Conservation (phyloP, 2,797 vertebrate genomes). For the Takifugu ocellatus region DNA sequence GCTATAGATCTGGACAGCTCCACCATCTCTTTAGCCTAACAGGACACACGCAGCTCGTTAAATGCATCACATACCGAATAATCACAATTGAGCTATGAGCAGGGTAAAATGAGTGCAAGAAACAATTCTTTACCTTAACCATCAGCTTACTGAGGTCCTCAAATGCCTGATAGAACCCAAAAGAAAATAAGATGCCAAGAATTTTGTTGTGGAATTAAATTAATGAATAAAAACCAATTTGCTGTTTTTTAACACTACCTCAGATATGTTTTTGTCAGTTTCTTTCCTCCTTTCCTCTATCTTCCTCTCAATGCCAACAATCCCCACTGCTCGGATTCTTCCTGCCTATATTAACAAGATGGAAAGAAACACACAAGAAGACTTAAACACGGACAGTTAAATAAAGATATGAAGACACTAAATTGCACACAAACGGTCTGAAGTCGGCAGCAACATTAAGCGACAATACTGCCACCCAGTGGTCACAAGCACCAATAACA, state of each 20-base stretch:
- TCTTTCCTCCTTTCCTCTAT: slow-evolving; percentile 98
- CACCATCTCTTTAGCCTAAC: slow-evolving; percentile 98
- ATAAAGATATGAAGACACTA: background rate
- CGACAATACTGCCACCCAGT: slow-evolving; percentile 60
- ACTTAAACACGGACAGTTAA: slow-evolving; percentile 26
- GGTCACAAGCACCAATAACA: slow-evolving; percentile 14
- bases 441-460: background rate
- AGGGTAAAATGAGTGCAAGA: slow-evolving; percentile 4
- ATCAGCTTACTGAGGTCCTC: slow-evolving; percentile 98
- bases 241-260: slow-evolving; percentile 73
- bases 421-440: slow-evolving; percentile 21
- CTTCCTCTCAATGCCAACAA: slow-evolving; percentile 97
- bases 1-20: slow-evolving; percentile 96
- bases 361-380: slow-evolving; percentile 38
- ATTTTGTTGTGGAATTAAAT: no score
- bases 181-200: background rate
- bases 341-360: slow-evolving; percentile 76
- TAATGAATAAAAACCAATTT: slow-evolving; percentile 18
- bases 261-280: slow-evolving; percentile 98
- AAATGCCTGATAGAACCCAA: slow-evolving; percentile 83
- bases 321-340: slow-evolving; percentile 94
- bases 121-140: slow-evolving; percentile 86
- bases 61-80: background rate
- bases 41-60: background rate
- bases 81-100: slow-evolving; percentile 21